Evolutionary conservation across 2,113 vertebrate species (phyloP).

Genomic region (Crotalus helleri): DNA sequence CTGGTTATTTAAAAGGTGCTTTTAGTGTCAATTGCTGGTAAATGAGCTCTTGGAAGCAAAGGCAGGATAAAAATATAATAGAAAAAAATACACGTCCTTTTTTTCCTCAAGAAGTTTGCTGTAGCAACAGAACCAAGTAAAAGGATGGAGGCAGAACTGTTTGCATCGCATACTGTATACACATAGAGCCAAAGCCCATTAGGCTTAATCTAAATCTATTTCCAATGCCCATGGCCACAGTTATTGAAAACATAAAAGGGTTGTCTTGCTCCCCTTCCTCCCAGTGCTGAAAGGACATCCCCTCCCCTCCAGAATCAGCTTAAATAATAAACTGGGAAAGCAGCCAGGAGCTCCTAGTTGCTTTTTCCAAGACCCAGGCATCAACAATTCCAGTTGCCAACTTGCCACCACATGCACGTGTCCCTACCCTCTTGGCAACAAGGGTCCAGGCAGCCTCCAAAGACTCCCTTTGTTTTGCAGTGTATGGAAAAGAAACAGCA

Average conservation of each 20-base stretch:
- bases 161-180: background rate
- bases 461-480: background rate
- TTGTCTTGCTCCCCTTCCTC: background rate
- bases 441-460: background rate
- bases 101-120: background rate
- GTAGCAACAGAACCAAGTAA: background rate
- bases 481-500: background rate
- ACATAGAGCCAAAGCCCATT: background rate
- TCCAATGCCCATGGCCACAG: background rate
- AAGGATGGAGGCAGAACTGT: background rate
- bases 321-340: background rate
- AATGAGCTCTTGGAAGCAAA: background rate
- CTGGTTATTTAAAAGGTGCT: background rate
- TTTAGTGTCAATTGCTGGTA: slow-evolving; percentile 39
- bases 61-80: background rate
- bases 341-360: background rate
- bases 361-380: background rate
- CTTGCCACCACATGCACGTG: background rate
- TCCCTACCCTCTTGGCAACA: background rate
- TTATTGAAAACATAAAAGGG: background rate
- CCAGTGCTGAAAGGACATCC: background rate
- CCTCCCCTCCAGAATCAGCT: background rate
- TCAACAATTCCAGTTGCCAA: background rate
- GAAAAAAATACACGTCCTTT: background rate
- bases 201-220: background rate